These are phyloP conservation scores for Pseudochirops cupreus DNA, from an alignment of 2,797 vertebrate genomes.

Conservation along the genomic window DNA sequence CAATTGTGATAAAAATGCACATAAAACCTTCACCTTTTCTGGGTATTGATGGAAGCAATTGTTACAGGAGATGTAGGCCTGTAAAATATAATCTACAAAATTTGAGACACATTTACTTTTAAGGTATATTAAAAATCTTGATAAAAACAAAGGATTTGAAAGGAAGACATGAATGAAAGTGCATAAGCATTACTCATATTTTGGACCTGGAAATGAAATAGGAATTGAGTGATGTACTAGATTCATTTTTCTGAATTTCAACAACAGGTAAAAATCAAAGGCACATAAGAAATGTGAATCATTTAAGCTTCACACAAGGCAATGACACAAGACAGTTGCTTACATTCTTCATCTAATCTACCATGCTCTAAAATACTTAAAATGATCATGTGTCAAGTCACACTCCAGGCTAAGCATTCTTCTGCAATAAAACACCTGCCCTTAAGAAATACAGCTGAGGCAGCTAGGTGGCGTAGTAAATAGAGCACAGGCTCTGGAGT, in stretches of 20 bases:
- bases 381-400: not conserved
- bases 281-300: conserved; percentile 11
- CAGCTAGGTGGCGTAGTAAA: no score
- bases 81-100: not conserved
- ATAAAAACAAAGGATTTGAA: not conserved
- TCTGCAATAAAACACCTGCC: not conserved
- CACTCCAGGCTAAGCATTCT: not conserved
- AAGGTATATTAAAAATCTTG: not conserved
- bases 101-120: not conserved
- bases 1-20: not conserved
- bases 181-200: not conserved
- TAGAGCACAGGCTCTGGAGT: no score
- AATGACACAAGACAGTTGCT: not conserved
- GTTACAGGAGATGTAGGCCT: conserved; percentile 12
- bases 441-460: not conserved
- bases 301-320: not conserved
- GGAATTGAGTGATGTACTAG: not conserved
- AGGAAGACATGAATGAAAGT: not conserved
- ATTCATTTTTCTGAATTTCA: conserved; percentile 3
- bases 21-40: conserved; percentile 16
- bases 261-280: not conserved
- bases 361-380: not conserved
- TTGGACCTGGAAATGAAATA: not conserved
- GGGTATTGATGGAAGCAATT: not conserved
- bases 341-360: not conserved